These are phyloP conservation scores for Alligator sinensis DNA, from an alignment of 2,113 vertebrate species.

Conservation along the genomic window DNA sequence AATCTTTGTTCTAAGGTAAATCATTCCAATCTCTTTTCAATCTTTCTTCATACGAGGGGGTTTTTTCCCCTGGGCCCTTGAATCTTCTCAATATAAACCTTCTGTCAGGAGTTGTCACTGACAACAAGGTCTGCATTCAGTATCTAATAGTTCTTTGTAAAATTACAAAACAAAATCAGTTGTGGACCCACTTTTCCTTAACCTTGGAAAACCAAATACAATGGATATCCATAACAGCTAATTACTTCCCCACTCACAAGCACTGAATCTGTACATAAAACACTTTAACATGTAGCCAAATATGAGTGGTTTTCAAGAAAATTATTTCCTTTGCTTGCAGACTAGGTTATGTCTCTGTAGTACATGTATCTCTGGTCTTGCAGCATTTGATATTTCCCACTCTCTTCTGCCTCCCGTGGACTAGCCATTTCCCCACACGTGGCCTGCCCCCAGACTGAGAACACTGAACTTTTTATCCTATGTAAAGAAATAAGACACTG, in stretches of 20 bases:
- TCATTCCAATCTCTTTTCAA: background rate
- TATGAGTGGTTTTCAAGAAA: background rate
- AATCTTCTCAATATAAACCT: background rate
- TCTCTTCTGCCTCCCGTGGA: background rate
- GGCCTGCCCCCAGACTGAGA: background rate
- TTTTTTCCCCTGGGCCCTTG: too few species aligned
- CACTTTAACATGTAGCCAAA: background rate
- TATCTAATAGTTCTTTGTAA: background rate
- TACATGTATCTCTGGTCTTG: background rate
- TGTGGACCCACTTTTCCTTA: background rate
- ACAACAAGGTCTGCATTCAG: background rate
- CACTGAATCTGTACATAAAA: too few species aligned
- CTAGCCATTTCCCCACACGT: background rate
- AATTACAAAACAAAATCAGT: background rate
- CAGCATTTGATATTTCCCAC: background rate
- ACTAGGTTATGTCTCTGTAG: background rate
- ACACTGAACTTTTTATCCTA: background rate
- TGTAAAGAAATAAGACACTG: background rate
- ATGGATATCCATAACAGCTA: too few species aligned
- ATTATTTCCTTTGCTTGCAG: background rate
- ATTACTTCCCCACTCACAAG: too few species aligned
- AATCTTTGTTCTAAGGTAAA: background rate
- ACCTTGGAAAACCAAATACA: too few species aligned
- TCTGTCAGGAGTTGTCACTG: background rate
- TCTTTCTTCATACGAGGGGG: background rate